Evolutionary conservation across 2,888 invertebrate genomes (phyloP).

Genomic region (Aricia artaxerxes): DNA sequence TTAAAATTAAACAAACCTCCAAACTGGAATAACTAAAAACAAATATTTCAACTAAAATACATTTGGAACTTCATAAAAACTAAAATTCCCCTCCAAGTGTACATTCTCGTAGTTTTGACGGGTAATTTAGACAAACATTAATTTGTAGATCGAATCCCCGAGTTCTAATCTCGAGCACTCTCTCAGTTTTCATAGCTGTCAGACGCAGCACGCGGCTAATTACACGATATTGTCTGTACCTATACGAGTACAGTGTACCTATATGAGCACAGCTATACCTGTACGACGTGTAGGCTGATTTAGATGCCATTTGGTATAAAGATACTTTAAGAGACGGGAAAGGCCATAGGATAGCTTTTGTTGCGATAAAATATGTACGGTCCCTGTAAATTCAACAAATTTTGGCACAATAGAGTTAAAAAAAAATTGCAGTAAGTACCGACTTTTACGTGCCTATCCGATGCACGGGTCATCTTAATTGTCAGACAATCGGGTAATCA

Average conservation of each 20-base stretch:
- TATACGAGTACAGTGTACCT: slow-evolving; percentile 4
- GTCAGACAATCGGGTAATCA: too few species aligned
- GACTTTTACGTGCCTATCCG: not conserved
- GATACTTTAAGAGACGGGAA: not conserved
- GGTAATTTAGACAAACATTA: slow-evolving; percentile 3
- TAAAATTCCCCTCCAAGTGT: not conserved
- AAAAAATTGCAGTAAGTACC: not conserved
- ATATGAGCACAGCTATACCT: not conserved
- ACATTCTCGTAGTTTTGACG: not conserved
- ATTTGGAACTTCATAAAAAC: not conserved
- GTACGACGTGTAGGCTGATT: not conserved
- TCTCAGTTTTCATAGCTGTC: slow-evolving; percentile 12
- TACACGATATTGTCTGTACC: slow-evolving; percentile 7
- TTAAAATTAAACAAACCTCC: not conserved
- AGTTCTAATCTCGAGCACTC: slow-evolving; percentile 11
- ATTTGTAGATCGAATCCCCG: slow-evolving; percentile 1
- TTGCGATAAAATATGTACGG: too few species aligned
- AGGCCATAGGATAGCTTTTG: not conserved
- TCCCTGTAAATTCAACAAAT: too few species aligned
- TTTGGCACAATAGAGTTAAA: not conserved
- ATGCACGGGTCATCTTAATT: not conserved
- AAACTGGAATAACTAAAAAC: not conserved
- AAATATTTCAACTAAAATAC: not conserved
- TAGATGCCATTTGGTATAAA: not conserved
- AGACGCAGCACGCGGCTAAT: slow-evolving; percentile 16